Conservation (phyloP, 2,888 invertebrate species). For the Trachelus stipa region DNA sequence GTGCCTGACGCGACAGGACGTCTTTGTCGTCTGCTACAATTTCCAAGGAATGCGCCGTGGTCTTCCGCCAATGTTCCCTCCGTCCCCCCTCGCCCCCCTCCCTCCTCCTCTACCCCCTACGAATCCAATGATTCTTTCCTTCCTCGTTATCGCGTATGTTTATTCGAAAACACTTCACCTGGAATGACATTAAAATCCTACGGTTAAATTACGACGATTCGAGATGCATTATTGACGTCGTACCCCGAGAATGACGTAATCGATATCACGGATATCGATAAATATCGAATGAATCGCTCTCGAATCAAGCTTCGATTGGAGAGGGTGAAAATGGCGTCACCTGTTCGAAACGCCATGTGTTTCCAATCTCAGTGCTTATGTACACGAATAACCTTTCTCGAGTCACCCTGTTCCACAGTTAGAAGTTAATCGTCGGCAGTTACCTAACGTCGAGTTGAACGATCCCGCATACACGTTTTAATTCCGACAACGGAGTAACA, state of each 20-base stretch:
- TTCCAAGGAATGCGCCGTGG: conserved; percentile 16
- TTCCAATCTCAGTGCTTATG: neutral
- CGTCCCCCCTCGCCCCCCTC: too few species aligned
- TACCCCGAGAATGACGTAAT: neutral
- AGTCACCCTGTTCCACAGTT: neutral
- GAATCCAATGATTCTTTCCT: neutral
- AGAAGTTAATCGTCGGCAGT: neutral
- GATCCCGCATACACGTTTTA: neutral
- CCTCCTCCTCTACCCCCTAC: neutral
- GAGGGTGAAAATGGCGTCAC: conserved; percentile 4
- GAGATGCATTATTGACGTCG: neutral
- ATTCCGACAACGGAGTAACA: neutral
- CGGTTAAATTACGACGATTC: neutral
- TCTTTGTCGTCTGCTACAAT: neutral
- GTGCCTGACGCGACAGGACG: neutral
- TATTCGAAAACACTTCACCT: neutral
- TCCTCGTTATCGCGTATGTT: neutral
- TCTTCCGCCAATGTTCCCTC: neutral
- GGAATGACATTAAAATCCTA: neutral
- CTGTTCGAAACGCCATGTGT: conserved; percentile 6
- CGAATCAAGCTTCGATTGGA: neutral
- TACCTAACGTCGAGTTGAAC: neutral
- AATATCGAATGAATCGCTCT: neutral
- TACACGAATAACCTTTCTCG: neutral
- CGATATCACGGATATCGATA: neutral